phyloP scores from a whole-genome alignment of 2,113 vertebrate genomes.

The Anoura caudifer region DNA sequence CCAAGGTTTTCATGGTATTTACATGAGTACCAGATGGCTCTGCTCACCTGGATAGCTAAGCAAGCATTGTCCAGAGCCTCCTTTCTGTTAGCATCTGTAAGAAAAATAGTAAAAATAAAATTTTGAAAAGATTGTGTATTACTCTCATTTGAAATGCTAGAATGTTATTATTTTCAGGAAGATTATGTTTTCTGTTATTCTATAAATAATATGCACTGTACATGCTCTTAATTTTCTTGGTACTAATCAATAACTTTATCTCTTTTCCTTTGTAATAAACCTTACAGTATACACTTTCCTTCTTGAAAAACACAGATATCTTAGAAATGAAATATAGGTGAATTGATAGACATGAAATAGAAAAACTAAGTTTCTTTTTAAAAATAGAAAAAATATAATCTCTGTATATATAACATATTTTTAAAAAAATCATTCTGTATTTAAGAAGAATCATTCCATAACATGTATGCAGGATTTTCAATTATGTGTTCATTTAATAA shows the following conservation, averaged over 20 bases:
- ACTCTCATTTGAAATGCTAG: not conserved
- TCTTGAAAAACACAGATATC: not conserved
- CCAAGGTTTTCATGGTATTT: constrained; percentile 10
- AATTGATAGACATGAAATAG: not conserved
- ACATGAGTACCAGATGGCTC: constrained; percentile 39
- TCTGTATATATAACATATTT: not conserved
- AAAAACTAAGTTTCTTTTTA: not conserved
- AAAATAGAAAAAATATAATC: not conserved
- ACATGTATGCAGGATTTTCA: not conserved
- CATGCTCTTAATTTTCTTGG: not conserved
- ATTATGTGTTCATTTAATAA: not conserved
- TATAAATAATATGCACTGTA: not conserved
- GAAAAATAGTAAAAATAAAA: not conserved
- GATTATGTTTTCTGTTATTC: not conserved
- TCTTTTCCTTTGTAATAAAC: not conserved
- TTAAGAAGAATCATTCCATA: not conserved
- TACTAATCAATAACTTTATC: not conserved
- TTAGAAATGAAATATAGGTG: not conserved
- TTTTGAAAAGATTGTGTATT: not conserved
- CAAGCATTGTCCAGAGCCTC: not conserved
- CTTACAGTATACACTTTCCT: not conserved
- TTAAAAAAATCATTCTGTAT: not conserved
- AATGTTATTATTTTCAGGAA: not conserved
- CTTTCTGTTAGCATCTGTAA: not conserved
- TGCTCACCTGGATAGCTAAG: constrained; percentile 27